Conservation (phyloP, 2,888 invertebrate species). For the Coelinius sp. region DNA sequence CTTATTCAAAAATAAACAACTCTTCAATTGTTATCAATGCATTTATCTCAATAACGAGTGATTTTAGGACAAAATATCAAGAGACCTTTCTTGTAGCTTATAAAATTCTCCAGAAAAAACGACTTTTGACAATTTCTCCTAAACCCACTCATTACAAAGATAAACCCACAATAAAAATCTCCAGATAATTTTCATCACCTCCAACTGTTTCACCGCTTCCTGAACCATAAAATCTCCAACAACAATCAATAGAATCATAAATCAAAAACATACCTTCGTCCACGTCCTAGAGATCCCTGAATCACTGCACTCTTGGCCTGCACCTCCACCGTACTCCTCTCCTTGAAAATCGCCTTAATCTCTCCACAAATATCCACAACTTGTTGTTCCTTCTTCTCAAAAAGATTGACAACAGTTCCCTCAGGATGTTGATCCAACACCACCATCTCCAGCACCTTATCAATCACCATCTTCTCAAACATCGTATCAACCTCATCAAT, state of each 20-base stretch:
- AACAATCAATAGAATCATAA: background rate
- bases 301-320: background rate
- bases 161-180: no score
- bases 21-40: background rate
- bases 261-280: background rate
- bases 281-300: background rate
- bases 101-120: background rate
- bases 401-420: slow-evolving; percentile 74
- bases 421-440: slow-evolving; percentile 71
- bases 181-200: background rate
- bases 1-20: background rate
- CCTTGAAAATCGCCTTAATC: background rate
- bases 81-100: background rate
- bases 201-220: background rate
- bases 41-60: background rate
- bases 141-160: no score
- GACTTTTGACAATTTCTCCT: no score
- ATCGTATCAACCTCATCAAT: slow-evolving; percentile 75
- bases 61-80: no score
- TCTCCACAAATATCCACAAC: slow-evolving; percentile 14
- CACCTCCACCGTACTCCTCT: background rate
- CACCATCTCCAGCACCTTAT: slow-evolving; percentile 75
- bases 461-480: slow-evolving; percentile 80
- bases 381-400: slow-evolving; percentile 69
- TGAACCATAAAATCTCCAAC: background rate